A percentile compares a stretch with the other conserved stretches of the same genome.
phyloP scores from a whole-genome alignment of 1,140 invertebrate genomes.

The Glossosoma conforme region DNA sequence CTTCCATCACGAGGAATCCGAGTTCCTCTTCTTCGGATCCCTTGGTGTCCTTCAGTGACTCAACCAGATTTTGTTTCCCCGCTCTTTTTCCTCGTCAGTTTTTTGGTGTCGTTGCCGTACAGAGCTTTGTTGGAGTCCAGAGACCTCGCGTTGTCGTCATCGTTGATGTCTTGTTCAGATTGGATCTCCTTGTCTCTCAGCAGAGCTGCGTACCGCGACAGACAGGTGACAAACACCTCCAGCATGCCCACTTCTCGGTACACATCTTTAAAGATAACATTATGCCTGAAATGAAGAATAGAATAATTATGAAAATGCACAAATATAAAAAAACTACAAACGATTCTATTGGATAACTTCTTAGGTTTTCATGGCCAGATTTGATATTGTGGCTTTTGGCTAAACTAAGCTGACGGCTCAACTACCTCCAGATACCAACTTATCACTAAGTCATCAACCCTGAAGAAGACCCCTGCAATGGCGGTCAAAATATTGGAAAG shows the following conservation, averaged over 20 bases:
- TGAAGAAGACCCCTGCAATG: too few species aligned
- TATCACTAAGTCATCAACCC: too few species aligned
- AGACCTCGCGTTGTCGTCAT: slow-evolving; percentile 33
- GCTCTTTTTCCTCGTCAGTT: slow-evolving; percentile 40
- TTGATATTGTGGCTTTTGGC: too few species aligned
- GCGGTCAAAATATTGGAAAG: too few species aligned
- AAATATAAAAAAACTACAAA: too few species aligned
- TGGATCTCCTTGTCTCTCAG: slow-evolving; percentile 64
- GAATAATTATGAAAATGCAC: too few species aligned
- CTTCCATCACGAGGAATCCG: slow-evolving; percentile 82
- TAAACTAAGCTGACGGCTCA: too few species aligned
- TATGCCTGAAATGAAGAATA: slow-evolving; percentile 61
- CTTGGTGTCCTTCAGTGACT: slow-evolving; percentile 47
- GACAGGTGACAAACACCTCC: slow-evolving; percentile 93
- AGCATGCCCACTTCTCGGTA: slow-evolving; percentile 96
- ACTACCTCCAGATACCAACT: too few species aligned
- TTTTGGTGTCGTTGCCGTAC: slow-evolving; percentile 32
- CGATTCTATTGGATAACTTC: too few species aligned
- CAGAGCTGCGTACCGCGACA: slow-evolving; percentile 78
- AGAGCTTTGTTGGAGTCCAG: slow-evolving; percentile 29
- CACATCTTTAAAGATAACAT: slow-evolving; percentile 93
- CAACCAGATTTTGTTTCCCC: slow-evolving; percentile 37
- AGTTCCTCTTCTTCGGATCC: slow-evolving; percentile 65
- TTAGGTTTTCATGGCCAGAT: too few species aligned
- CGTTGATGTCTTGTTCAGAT: slow-evolving; percentile 35